phyloP scores from a whole-genome alignment of 1,140 invertebrate species.

The Rhyzopertha dominica region DNA sequence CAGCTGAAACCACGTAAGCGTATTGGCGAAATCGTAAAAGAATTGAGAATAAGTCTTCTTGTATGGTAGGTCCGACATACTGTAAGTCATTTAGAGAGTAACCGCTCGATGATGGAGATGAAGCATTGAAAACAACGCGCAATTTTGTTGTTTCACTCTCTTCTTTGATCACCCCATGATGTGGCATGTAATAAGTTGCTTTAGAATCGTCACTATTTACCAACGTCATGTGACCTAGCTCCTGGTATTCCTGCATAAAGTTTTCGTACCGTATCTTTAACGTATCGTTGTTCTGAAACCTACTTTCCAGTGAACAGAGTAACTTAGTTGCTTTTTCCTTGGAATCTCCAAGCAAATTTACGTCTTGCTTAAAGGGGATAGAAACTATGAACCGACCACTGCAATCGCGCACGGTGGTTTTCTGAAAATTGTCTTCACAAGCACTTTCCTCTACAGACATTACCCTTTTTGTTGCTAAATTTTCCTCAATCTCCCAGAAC shows the following conservation, averaged over 20 bases:
- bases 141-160: slow-evolving; percentile 34
- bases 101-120: slow-evolving; percentile 26
- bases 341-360: slow-evolving; percentile 32
- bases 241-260: slow-evolving; percentile 15
- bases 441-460: slow-evolving; percentile 11
- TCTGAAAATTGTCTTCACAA: slow-evolving; percentile 24
- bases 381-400: slow-evolving; percentile 23
- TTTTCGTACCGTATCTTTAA: slow-evolving; percentile 13
- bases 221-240: slow-evolving; percentile 14
- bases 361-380: slow-evolving; percentile 20
- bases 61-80: slow-evolving; percentile 24
- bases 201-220: slow-evolving; percentile 1
- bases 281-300: slow-evolving; percentile 28
- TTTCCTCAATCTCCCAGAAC: slow-evolving; percentile 33
- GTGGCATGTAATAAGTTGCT: slow-evolving; percentile 41
- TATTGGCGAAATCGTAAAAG: slow-evolving; percentile 23
- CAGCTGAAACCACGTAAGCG: slow-evolving; percentile 24
- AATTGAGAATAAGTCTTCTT: slow-evolving; percentile 34
- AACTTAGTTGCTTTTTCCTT: slow-evolving; percentile 26
- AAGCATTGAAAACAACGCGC: slow-evolving; percentile 41
- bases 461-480: slow-evolving; percentile 7
- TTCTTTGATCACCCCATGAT: slow-evolving; percentile 42
- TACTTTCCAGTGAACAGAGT: slow-evolving; percentile 35
- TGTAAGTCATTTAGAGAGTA: slow-evolving; percentile 29
- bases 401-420: slow-evolving; percentile 4